A percentile compares a stretch with the other conserved stretches of the same genome.
Conservation (phyloP, 2,888 invertebrate genomes). For the Acanthosoma haemorrhoidale region DNA sequence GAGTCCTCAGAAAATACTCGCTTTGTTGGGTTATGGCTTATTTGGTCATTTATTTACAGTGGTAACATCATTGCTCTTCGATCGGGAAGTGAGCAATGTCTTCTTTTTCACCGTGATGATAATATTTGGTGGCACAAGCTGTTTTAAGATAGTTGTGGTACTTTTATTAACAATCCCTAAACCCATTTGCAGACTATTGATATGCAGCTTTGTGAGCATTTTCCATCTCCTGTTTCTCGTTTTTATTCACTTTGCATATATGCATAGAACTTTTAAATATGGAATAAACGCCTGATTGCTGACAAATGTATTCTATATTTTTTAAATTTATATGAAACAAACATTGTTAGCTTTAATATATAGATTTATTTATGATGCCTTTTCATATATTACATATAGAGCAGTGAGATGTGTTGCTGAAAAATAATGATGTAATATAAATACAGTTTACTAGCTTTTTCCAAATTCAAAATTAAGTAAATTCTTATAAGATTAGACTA, state of each 20-base stretch:
- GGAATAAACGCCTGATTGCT: constrained; percentile 35
- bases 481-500: neutral
- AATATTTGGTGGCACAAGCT: constrained; percentile 51
- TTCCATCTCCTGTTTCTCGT: constrained; percentile 51
- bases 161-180: constrained; percentile 48
- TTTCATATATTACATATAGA: neutral
- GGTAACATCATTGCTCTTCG: constrained; percentile 47
- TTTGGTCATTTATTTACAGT: constrained; percentile 51
- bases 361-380: neutral
- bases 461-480: neutral
- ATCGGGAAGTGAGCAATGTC: constrained; percentile 47
- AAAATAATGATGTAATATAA: neutral
- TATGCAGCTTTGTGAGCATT: constrained; percentile 49
- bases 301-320: neutral
- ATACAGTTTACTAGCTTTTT: neutral
- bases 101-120: constrained; percentile 49
- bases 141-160: constrained; percentile 49
- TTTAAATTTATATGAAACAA: neutral
- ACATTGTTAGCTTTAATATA: neutral
- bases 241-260: constrained; percentile 51
- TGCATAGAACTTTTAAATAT: constrained; percentile 49
- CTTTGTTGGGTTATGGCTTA: constrained; percentile 49
- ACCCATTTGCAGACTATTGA: constrained; percentile 50
- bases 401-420: neutral
- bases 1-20: constrained; percentile 46